Conservation (phyloP, 2,888 invertebrate genomes). For the Limnephilus lunatus region DNA sequence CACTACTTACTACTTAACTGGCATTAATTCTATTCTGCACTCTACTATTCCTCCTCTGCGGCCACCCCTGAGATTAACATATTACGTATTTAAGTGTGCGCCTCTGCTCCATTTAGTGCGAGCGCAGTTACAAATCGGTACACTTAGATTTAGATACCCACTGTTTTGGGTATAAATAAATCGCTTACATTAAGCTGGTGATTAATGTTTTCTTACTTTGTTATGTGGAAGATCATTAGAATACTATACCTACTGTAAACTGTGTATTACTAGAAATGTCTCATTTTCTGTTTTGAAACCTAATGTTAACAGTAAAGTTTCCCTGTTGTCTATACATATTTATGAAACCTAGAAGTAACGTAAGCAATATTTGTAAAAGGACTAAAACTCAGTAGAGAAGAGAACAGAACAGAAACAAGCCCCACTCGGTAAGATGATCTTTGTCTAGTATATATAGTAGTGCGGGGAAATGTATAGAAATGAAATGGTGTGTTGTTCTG, state of each 20-base stretch:
- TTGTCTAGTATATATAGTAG: neutral
- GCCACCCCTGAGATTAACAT: neutral
- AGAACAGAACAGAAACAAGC: neutral
- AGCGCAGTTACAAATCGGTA: neutral
- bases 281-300: constrained; percentile 13
- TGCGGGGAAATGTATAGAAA: neutral
- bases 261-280: constrained; percentile 24
- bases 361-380: constrained; percentile 32
- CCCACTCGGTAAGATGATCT: too few species aligned
- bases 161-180: constrained; percentile 14
- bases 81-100: constrained; percentile 9
- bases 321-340: constrained; percentile 13
- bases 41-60: neutral
- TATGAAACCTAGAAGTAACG: constrained; percentile 25
- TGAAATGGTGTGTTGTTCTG: neutral
- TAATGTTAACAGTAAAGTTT: constrained; percentile 24
- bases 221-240: constrained; percentile 26
- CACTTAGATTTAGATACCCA: constrained; percentile 19
- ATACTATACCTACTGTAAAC: neutral
- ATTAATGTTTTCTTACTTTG: constrained; percentile 32
- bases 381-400: neutral
- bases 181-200: constrained; percentile 43
- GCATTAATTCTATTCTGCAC: neutral
- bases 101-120: neutral
- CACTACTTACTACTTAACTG: neutral